Evolutionary conservation across 2,797 vertebrate species (phyloP), one percentile per base, ranked within the genome.

Genomic region (Psittacula derbiana): DNA sequence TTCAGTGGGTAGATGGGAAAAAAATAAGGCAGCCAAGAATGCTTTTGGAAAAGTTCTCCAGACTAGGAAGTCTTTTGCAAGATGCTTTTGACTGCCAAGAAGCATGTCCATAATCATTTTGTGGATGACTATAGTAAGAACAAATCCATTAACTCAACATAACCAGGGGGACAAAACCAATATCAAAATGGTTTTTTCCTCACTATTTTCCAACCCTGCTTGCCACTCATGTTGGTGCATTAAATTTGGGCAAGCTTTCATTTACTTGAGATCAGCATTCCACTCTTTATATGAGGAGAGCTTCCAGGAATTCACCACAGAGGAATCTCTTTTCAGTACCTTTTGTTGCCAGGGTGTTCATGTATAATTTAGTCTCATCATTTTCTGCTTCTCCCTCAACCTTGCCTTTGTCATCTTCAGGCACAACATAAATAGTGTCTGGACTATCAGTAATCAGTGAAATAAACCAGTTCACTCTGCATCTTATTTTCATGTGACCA

Each of bases 11-110:
- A 83, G 8, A 82, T 71, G n/a, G 25, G 75, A 95, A 86, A 69
- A 3, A 80, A 96, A 47, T 57, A 72, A 95, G 20, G 11, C 31
- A 90, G 57, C 18, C 49, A 91, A 46, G 16, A 86, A 81, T 76
- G 41, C 30, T 80, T 66, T 16, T 64, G n/a, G 36, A 80, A 86
- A 83, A 49, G 20, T 58, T 96, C 19, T 92, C 8, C 12, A 94
- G 67, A 76, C 23, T 61, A 89, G 27, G 16, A 92, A 95, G 27
- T 61, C 27, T 86, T 95, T 94, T 96, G 64, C 74, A 97, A 95
- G 80, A 96, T 94, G 49, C 28, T 95, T 86, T 91, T 95, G 65
- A 52, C 60, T 93, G 72, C 43, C 79, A 88, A 75, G n/a, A 20
- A 86, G 47, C 47, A 79, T 55, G 93, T 47, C 33, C 52, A 23